These are phyloP conservation scores for Chaitophorus viminalis DNA, from an alignment of 2,888 invertebrate genomes.

Conservation along the genomic window DNA sequence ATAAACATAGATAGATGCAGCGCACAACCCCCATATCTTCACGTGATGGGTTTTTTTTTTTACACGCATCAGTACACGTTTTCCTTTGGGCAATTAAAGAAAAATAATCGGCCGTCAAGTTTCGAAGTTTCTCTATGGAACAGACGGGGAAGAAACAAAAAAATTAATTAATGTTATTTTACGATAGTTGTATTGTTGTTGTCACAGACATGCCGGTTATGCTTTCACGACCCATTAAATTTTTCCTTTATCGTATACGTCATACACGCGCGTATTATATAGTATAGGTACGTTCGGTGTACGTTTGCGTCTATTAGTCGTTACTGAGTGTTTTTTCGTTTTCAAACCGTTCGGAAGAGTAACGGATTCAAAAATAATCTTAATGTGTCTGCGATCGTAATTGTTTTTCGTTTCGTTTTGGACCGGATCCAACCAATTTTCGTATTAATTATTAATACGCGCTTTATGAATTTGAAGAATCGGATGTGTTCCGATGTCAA, in stretches of 20 bases:
- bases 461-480: neutral
- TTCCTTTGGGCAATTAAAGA: slow-evolving; percentile 56
- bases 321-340: neutral
- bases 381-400: slow-evolving; percentile 31
- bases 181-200: slow-evolving; percentile 39
- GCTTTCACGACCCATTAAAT: slow-evolving; percentile 54
- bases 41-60: slow-evolving; percentile 18
- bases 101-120: slow-evolving; percentile 51
- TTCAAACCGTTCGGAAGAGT: neutral
- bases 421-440: slow-evolving; percentile 46
- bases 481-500: too few species aligned
- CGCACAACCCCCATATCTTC: neutral
- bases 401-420: slow-evolving; percentile 15
- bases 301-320: neutral
- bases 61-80: slow-evolving; percentile 36
- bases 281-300: neutral
- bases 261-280: neutral
- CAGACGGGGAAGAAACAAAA: neutral
- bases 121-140: neutral
- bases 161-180: neutral
- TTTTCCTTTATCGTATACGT: slow-evolving; percentile 23
- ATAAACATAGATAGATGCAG: too few species aligned
- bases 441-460: slow-evolving; percentile 11
- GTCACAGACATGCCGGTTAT: slow-evolving; percentile 42
- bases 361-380: slow-evolving; percentile 36